phyloP scores from a whole-genome alignment of 1,140 invertebrate species.

The Dendrolimus punctatus region DNA sequence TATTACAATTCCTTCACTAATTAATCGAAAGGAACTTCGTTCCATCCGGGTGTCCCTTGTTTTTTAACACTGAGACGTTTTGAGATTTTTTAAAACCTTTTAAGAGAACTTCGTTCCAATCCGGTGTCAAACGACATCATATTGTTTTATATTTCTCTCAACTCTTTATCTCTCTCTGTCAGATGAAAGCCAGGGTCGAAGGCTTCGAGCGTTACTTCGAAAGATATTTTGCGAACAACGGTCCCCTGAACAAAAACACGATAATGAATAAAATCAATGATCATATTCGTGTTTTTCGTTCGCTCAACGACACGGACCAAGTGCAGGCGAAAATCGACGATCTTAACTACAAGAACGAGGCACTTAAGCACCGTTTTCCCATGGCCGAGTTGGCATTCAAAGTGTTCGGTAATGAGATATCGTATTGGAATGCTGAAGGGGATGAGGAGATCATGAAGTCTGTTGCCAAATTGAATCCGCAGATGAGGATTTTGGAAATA shows the following conservation, averaged over 20 bases:
- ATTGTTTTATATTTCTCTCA: too few relatives aligned
- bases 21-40: too few relatives aligned
- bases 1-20: too few relatives aligned
- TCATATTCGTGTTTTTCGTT: conserved; percentile 69
- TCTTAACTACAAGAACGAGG: conserved; percentile 75
- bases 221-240: conserved; percentile 83
- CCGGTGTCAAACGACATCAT: too few relatives aligned
- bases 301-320: conserved; percentile 61
- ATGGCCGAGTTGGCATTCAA: conserved; percentile 62
- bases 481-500: conserved; percentile 78
- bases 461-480: conserved; percentile 77
- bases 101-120: too few relatives aligned
- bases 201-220: conserved; percentile 90
- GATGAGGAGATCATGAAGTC: conserved; percentile 77
- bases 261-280: conserved; percentile 74
- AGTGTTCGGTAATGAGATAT: conserved; percentile 85
- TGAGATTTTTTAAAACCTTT: too few relatives aligned
- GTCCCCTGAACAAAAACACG: conserved; percentile 77
- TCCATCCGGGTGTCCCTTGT: too few relatives aligned
- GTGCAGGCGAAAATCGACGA: conserved; percentile 73
- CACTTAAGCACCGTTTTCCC: conserved; percentile 55
- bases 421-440: conserved; percentile 78
- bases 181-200: conserved; percentile 84
- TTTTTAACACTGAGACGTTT: too few relatives aligned
- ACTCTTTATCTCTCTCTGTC: conserved; percentile 22